These are phyloP conservation scores for Sebastes cheni DNA, from an alignment of 2,797 vertebrate genomes.

Conservation along the genomic window DNA sequence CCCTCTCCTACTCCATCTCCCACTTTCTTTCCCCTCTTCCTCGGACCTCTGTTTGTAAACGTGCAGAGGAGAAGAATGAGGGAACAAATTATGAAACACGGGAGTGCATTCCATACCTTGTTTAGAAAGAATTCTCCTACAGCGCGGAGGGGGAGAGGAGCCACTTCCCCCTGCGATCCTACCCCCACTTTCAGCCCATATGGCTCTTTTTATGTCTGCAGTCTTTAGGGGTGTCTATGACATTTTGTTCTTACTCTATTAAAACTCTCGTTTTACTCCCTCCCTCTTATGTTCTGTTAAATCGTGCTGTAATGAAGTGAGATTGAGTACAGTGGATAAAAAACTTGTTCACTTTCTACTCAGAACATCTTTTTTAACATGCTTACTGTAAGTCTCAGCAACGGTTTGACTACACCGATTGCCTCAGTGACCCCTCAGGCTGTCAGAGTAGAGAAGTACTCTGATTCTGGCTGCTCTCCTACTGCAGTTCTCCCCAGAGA, in stretches of 20 bases:
- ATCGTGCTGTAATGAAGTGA: neutral
- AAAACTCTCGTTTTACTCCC: neutral
- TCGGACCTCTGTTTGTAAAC: slow-evolving; percentile 75
- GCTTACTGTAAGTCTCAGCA: neutral
- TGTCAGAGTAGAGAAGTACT: neutral
- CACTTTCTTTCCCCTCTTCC: slow-evolving; percentile 46
- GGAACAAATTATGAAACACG: slow-evolving; percentile 83
- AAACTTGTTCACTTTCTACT: neutral
- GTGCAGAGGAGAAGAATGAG: slow-evolving; percentile 74
- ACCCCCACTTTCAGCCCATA: slow-evolving; percentile 67
- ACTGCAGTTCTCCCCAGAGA: slow-evolving; percentile 23
- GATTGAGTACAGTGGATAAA: neutral
- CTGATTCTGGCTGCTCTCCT: slow-evolving; percentile 19
- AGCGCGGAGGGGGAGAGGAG: slow-evolving; percentile 64
- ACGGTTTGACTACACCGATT: neutral
- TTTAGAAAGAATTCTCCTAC: slow-evolving; percentile 83
- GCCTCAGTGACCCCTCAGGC: neutral
- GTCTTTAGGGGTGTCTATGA: slow-evolving; percentile 23
- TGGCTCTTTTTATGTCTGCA: slow-evolving; percentile 56
- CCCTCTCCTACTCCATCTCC: slow-evolving; percentile 32
- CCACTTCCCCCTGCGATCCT: slow-evolving; percentile 37
- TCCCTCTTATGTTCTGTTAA: neutral
- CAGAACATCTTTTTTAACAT: neutral
- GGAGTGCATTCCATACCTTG: slow-evolving; percentile 87
- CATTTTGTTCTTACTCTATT: slow-evolving; percentile 13